These are phyloP conservation scores for Triplophysa dalaica DNA, from an alignment of 2,113 vertebrate genomes.

Conservation along the genomic window DNA sequence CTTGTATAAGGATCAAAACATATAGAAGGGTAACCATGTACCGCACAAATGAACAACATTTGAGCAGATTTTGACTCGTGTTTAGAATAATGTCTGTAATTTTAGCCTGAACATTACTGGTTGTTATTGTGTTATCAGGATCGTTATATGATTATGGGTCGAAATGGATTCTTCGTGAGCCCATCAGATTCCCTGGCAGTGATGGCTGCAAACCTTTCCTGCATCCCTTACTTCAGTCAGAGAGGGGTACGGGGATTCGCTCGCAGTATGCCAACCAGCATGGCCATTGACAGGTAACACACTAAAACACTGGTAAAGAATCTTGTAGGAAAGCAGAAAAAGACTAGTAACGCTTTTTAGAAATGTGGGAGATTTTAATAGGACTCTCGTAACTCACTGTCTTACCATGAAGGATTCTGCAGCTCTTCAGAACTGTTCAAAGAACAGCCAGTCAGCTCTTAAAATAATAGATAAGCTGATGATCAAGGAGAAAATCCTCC, in stretches of 20 bases:
- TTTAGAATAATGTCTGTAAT: background rate
- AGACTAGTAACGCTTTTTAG: too few relatives aligned
- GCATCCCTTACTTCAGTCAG: slow-evolving; percentile 94
- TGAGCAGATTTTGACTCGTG: too few relatives aligned
- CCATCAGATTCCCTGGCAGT: slow-evolving; percentile 94
- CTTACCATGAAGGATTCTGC: background rate
- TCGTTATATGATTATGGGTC: slow-evolving; percentile 96
- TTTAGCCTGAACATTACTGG: background rate
- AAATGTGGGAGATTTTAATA: background rate
- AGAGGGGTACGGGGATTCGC: slow-evolving; percentile 89
- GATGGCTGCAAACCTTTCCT: slow-evolving; percentile 92
- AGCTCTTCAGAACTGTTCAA: background rate
- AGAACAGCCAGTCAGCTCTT: slow-evolving; percentile 1
- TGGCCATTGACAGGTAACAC: slow-evolving; percentile 90
- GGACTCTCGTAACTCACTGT: background rate
- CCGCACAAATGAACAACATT: too few relatives aligned
- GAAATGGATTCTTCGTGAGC: slow-evolving; percentile 95
- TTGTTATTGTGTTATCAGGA: slow-evolving; percentile 74
- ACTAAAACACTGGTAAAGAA: background rate
- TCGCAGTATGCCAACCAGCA: slow-evolving; percentile 94
- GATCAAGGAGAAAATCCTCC: slow-evolving; percentile 26
- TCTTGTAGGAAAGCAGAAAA: too few relatives aligned
- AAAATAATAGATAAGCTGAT: slow-evolving; percentile 27
- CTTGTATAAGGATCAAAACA: too few relatives aligned
- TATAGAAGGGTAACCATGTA: too few relatives aligned